A percentile compares a stretch with the other conserved stretches of the same genome.
phyloP scores from a whole-genome alignment of 1,140 invertebrate species.

The Lepidurus arcticus region DNA sequence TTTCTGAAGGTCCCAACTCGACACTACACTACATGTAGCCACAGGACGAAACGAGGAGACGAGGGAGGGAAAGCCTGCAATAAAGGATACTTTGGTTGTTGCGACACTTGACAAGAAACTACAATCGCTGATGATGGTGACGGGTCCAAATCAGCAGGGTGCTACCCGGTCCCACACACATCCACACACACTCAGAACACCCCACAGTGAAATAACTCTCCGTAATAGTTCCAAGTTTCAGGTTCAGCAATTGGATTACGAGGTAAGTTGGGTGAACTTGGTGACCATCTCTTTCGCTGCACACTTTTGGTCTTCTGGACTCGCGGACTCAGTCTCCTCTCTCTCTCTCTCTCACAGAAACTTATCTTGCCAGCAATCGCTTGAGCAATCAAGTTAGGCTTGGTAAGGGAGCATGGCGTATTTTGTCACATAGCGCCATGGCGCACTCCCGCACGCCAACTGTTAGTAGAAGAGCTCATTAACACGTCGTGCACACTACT shows the following conservation, averaged over 20 bases:
- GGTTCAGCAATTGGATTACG: too few relatives aligned
- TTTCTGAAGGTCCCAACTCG: background rate
- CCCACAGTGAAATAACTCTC: background rate
- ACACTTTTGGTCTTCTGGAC: too few relatives aligned
- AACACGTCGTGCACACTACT: background rate
- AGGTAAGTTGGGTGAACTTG: too few relatives aligned
- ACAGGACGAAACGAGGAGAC: too few relatives aligned
- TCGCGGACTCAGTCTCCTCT: too few relatives aligned
- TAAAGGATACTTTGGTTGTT: slow-evolving; percentile 5
- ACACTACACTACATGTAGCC: too few relatives aligned
- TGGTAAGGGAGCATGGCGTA: background rate
- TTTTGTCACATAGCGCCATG: background rate
- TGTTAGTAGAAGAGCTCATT: background rate
- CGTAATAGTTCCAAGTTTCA: background rate
- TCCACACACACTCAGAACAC: background rate
- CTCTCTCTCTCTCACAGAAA: background rate
- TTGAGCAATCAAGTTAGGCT: background rate
- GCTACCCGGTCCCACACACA: background rate
- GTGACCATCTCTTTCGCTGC: too few relatives aligned
- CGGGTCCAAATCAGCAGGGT: background rate
- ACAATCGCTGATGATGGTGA: background rate
- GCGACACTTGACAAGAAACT: background rate
- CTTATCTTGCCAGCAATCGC: background rate
- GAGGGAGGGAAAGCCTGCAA: background rate
- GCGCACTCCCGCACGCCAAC: background rate